Evolutionary conservation across 2,797 vertebrate species (phyloP), one percentile per base, ranked within the genome.

Genomic region (Labeo calbasu): DNA sequence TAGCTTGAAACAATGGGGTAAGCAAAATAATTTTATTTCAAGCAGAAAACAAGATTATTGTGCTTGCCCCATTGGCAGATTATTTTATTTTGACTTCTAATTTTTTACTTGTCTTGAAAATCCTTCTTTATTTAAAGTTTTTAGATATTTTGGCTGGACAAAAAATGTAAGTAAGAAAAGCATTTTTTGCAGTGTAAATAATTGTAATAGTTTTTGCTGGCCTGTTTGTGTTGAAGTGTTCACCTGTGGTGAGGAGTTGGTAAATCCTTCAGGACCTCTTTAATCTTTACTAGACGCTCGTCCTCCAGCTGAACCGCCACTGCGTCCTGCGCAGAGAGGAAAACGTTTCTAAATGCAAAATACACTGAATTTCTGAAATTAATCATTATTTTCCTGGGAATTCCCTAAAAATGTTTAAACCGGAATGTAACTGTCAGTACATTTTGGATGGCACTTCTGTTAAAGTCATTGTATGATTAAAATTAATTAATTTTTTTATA

Each of bases 221-320:
- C 11, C 21, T 57, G 50, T 51, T 51, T 0, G 0, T 51, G 9
- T 46, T 46, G 48, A 15, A 5, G 50, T 28, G 14, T 70, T n/a
- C 88, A 98, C 98, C 96, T 96, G 91, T 96, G 94, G 92, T 99
- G 97, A 0, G 88, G 95, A 0, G 0, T 0, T 0, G 98, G 97
- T 2, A 99, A 94, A 43, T 99, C 97, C 87, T 95, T 96, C 48
- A 99, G 91, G 72, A 98, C 98, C 23, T 97, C 96, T 65, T 92
- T 91, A 85, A 99, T 98, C 93, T 98, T 99, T 63, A 98, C 92
- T 88, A 99, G 89, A 5, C 97, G 92, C 2, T 96, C 96, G 43
- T 97, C 96, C 86, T 99, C 97, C 91, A 97, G 83, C 87, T 98
- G 96, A 55, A 96, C 92, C 1, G 96, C 96, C 87, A 99, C 97